Conservation (phyloP, 1,140 invertebrate genomes). For the Drosophila biarmipes region DNA sequence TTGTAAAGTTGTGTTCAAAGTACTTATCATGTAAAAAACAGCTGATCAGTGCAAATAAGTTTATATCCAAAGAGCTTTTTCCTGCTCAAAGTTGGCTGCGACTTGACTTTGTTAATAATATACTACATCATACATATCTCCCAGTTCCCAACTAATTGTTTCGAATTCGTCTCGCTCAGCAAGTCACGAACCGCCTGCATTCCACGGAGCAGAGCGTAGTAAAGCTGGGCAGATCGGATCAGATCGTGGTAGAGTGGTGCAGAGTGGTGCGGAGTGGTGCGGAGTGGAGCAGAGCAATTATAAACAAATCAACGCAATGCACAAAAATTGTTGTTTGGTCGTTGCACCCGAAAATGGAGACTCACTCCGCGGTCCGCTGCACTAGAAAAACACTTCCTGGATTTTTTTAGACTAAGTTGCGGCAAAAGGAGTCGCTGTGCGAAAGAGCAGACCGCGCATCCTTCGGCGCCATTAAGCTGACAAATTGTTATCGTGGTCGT, state of each 20-base stretch:
- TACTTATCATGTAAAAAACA: not conserved
- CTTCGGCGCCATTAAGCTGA: conserved; percentile 77
- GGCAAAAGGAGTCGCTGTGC: conserved; percentile 5
- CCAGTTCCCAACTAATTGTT: conserved; percentile 56
- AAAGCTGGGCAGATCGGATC: conserved; percentile 31
- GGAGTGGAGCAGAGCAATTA: conserved; percentile 28
- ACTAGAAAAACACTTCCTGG: conserved; percentile 51
- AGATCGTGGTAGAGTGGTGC: conserved; percentile 2
- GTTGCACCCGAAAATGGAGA: conserved; percentile 37
- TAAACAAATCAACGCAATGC: conserved; percentile 60
- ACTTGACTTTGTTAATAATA: conserved; percentile 1
- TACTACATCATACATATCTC: conserved; percentile 11
- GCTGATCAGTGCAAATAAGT: not conserved
- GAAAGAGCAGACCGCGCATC: conserved; percentile 56
- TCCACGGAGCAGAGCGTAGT: conserved; percentile 18
- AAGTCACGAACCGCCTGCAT: conserved; percentile 69
- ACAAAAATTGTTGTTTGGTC: conserved; percentile 49
- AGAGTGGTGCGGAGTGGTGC: conserved; percentile 1
- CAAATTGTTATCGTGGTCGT: conserved; percentile 77
- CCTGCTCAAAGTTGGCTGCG: not conserved
- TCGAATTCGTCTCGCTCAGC: conserved; percentile 70
- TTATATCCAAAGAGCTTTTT: not conserved
- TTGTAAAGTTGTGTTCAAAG: too few relatives aligned
- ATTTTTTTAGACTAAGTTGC: conserved; percentile 12
- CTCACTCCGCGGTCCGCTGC: conserved; percentile 8